A percentile compares a stretch with the other conserved stretches of the same genome.
phyloP scores from a whole-genome alignment of 2,113 vertebrate genomes.

The Felis catus region DNA sequence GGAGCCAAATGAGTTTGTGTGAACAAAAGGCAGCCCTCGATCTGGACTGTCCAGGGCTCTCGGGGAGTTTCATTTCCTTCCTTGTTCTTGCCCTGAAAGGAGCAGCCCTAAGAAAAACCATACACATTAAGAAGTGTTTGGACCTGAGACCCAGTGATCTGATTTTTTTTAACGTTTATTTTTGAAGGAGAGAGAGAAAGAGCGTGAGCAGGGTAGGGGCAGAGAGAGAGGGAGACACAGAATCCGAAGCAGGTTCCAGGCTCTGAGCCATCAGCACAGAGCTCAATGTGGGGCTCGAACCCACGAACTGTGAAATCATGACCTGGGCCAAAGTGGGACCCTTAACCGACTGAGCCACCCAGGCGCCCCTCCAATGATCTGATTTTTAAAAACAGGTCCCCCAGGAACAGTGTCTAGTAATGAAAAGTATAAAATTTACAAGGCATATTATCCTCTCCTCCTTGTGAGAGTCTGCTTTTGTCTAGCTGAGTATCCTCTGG shows the following conservation, averaged over 20 bases:
- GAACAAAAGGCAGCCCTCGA: conserved; percentile 95
- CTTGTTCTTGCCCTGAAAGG: conserved; percentile 93
- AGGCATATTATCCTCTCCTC: not conserved
- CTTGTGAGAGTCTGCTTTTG: not conserved
- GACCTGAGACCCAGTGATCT: not conserved
- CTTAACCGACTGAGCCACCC: too few species aligned
- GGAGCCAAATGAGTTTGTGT: conserved; percentile 88
- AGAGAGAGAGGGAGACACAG: too few species aligned
- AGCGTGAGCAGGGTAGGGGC: too few species aligned
- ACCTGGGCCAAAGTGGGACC: too few species aligned
- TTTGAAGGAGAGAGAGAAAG: too few species aligned
- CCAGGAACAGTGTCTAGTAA: not conserved
- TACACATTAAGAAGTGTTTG: not conserved
- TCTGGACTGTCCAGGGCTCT: conserved; percentile 88
- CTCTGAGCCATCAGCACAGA: too few species aligned
- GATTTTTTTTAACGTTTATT: not conserved
- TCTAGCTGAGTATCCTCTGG: not conserved
- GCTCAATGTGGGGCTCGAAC: too few species aligned
- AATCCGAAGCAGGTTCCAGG: too few species aligned
- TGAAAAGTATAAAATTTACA: not conserved
- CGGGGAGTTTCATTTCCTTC: conserved; percentile 92
- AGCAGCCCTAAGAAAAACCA: conserved; percentile 76
- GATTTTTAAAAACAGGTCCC: not conserved
- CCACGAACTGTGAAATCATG: too few species aligned
- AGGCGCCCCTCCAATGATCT: not conserved